phyloP scores from a whole-genome alignment of 2,113 vertebrate genomes.

The Desmodus rotundus region DNA sequence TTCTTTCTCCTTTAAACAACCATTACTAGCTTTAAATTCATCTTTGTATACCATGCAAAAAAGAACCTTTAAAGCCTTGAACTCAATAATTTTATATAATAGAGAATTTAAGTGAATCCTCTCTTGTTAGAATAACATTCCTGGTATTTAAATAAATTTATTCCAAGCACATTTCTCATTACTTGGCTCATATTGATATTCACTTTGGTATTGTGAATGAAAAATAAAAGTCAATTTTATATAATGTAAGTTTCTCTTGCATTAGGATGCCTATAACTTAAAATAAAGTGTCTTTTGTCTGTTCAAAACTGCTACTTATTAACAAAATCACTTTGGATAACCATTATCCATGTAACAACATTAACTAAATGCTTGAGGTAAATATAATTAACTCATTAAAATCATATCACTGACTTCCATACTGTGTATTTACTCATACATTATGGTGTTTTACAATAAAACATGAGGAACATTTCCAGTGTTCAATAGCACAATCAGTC shows the following conservation, averaged over 20 bases:
- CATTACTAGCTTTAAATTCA: background rate
- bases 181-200: background rate
- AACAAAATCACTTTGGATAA: background rate
- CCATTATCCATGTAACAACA: background rate
- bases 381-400: conserved; percentile 35
- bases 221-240: background rate
- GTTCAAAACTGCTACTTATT: conserved; percentile 13
- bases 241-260: background rate
- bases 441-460: background rate
- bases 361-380: background rate
- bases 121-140: background rate
- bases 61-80: background rate
- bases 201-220: background rate
- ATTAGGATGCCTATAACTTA: background rate
- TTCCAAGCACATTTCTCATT: background rate
- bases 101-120: background rate
- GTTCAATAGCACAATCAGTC: background rate
- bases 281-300: background rate
- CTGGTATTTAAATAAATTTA: background rate
- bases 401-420: background rate
- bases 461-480: background rate
- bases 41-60: background rate
- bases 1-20: background rate
- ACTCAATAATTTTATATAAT: background rate
- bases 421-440: background rate